These are phyloP conservation scores for western clawed frog (Xenopus tropicalis) DNA, from an alignment of 2,113 vertebrate genomes.

Conservation along the genomic window UCB_Xtro_10.0 CM004447.2:138878501-138879000, in stretches of 20 bases:
- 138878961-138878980: too few species aligned
- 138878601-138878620: not conserved
- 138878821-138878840: slow-evolving; percentile 1
- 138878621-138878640: not conserved
- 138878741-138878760: slow-evolving; percentile 16
- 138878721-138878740: slow-evolving; percentile 26
- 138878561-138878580: too few species aligned
- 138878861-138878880: slow-evolving; percentile 18
- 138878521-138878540: too few species aligned
- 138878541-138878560: too few species aligned
- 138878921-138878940: too few species aligned
- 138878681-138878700: slow-evolving; percentile 6
- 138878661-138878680: slow-evolving; percentile 19
- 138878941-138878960: too few species aligned
- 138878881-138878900: not conserved
- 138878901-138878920: too few species aligned
- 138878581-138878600: not conserved
- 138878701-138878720: slow-evolving; percentile 20
- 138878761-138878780: slow-evolving; percentile 11
- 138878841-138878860: slow-evolving; percentile 18
- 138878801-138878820: slow-evolving; percentile 19
- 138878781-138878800: slow-evolving; percentile 30
- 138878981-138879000: too few species aligned
- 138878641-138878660: slow-evolving; percentile 24
- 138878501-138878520: too few species aligned